Conservation (phyloP, 2,888 invertebrate genomes). For the Xiphydria camelus region DNA sequence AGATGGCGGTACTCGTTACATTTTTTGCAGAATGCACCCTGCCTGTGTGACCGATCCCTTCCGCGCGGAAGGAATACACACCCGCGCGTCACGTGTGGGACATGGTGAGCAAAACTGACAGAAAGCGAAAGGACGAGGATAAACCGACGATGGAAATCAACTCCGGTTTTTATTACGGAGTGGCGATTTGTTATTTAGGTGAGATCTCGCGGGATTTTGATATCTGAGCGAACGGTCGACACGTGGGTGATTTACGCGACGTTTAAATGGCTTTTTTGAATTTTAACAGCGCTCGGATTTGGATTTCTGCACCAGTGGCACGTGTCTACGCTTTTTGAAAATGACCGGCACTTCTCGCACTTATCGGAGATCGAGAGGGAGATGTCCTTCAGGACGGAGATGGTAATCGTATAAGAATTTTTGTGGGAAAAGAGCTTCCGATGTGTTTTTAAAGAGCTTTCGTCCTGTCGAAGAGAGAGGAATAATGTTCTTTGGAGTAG, state of each 20-base stretch:
- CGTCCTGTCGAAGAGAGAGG: too few relatives aligned
- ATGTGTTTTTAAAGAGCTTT: slow-evolving; percentile 8
- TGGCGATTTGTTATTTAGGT: slow-evolving; percentile 24
- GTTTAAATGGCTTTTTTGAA: slow-evolving; percentile 2
- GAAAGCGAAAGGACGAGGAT: slow-evolving; percentile 15
- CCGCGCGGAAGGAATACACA: too few relatives aligned
- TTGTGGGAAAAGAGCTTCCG: slow-evolving; percentile 6
- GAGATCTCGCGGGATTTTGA: too few relatives aligned
- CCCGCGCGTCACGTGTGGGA: too few relatives aligned
- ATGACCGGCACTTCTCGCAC: slow-evolving; percentile 81
- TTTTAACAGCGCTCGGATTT: slow-evolving; percentile 62
- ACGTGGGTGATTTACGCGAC: slow-evolving; percentile 1
- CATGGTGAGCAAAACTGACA: slow-evolving; percentile 26
- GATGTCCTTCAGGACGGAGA: slow-evolving; percentile 83
- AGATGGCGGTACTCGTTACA: too few relatives aligned
- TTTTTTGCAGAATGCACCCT: too few relatives aligned
- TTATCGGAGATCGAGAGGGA: slow-evolving; percentile 82
- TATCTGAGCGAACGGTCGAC: too few relatives aligned
- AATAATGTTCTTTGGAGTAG: slow-evolving; percentile 1
- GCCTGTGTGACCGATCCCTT: too few relatives aligned
- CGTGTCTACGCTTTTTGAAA: slow-evolving; percentile 77
- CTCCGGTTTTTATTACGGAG: slow-evolving; percentile 19
- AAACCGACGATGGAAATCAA: slow-evolving; percentile 16
- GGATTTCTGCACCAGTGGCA: slow-evolving; percentile 69
- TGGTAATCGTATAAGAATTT: slow-evolving; percentile 61